Percentiles rank a stretch among this genome's conserved stretches.
These are phyloP conservation scores for Eulithis testata DNA, from an alignment of 2,888 invertebrate genomes.

Conservation along the genomic window DNA sequence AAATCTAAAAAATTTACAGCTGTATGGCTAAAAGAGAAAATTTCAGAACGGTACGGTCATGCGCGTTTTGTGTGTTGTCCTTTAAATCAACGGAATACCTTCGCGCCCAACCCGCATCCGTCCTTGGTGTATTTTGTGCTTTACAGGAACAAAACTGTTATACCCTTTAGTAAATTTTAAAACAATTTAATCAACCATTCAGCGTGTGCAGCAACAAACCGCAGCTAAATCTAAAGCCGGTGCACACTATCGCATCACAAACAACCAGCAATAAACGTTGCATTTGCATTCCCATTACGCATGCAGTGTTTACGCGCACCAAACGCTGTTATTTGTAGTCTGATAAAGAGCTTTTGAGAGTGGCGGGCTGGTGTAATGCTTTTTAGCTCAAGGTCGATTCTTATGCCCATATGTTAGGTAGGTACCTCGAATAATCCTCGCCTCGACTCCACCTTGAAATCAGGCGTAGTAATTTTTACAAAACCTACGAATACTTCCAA, in stretches of 20 bases:
- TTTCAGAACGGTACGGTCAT: too few species aligned
- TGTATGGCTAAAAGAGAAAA: too few species aligned
- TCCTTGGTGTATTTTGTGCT: too few species aligned
- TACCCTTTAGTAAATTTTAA: slow-evolving; percentile 18
- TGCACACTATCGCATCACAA: slow-evolving; percentile 35
- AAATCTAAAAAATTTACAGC: too few species aligned
- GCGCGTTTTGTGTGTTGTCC: too few species aligned
- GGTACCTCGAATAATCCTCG: too few species aligned
- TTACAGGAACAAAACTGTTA: not conserved
- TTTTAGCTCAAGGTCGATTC: slow-evolving; percentile 3
- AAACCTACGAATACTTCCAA: too few species aligned
- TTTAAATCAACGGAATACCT: too few species aligned
- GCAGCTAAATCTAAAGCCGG: slow-evolving; percentile 29
- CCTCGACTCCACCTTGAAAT: too few species aligned
- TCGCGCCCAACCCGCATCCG: too few species aligned
- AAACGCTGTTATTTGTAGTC: slow-evolving; percentile 39
- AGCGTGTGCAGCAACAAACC: slow-evolving; percentile 26
- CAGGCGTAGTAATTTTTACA: too few species aligned
- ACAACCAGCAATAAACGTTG: slow-evolving; percentile 39
- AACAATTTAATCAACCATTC: slow-evolving; percentile 29
- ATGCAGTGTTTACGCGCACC: slow-evolving; percentile 40
- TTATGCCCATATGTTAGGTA: too few species aligned
- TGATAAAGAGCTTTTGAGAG: slow-evolving; percentile 38
- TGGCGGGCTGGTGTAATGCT: slow-evolving; percentile 1
- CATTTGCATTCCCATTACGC: slow-evolving; percentile 47